Percentiles rank a stretch among this genome's conserved stretches.
phyloP scores from a whole-genome alignment of 2,113 vertebrate genomes.

The Mus spicilegus region DNA sequence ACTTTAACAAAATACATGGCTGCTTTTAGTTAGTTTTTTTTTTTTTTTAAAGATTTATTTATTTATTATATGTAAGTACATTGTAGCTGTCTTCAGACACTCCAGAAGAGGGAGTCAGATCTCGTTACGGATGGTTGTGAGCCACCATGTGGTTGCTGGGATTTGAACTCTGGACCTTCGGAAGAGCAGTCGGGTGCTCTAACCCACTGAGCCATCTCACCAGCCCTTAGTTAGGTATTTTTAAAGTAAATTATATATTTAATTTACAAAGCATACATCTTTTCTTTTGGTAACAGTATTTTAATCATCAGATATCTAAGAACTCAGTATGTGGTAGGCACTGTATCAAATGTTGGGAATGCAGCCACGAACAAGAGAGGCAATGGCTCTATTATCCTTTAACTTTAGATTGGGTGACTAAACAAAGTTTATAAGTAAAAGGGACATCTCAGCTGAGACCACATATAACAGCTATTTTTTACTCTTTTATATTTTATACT shows the following conservation, averaged over 20 bases:
- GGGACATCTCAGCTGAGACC: background rate
- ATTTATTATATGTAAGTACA: no score
- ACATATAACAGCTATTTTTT: background rate
- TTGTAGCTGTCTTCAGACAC: no score
- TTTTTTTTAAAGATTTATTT: no score
- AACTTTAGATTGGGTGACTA: background rate
- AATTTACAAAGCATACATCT: background rate
- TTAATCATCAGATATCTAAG: constrained; percentile 37
- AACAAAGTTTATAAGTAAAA: background rate
- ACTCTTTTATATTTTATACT: background rate
- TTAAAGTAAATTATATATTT: constrained; percentile 3
- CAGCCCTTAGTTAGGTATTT: background rate
- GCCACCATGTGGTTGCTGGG: no score
- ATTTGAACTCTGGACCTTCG: no score
- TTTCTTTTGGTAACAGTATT: background rate
- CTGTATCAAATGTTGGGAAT: background rate
- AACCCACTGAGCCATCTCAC: no score
- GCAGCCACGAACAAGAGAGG: background rate
- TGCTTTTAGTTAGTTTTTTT: background rate
- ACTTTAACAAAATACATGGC: background rate
- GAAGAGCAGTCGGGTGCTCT: no score
- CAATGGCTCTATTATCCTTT: background rate
- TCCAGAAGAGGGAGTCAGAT: no score
- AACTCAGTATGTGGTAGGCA: background rate
- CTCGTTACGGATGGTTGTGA: no score